Percentiles rank a stretch among this genome's conserved stretches.
Conservation (phyloP, 2,797 vertebrate species). For the Aselliscus stoliczkanus region DNA sequence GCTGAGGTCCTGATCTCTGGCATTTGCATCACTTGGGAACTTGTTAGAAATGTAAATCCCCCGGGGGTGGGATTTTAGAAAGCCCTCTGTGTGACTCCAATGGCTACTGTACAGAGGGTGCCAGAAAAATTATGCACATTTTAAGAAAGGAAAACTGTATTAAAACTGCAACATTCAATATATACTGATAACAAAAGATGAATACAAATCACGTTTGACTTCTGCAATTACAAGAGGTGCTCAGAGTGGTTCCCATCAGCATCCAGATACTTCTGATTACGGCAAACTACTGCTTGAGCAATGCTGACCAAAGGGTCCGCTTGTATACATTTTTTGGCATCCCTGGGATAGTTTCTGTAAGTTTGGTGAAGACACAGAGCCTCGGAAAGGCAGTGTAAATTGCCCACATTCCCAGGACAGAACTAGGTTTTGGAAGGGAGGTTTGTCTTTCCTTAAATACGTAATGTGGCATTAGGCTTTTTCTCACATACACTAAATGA, state of each 20-base stretch:
- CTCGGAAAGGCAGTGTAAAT: background rate
- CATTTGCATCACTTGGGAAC: background rate
- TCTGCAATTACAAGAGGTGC: too few relatives aligned
- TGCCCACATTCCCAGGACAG: background rate
- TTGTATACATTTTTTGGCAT: too few relatives aligned
- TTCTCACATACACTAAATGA: background rate
- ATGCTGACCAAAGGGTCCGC: too few relatives aligned
- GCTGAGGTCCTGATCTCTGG: background rate
- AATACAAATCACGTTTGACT: too few relatives aligned
- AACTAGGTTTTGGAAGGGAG: background rate
- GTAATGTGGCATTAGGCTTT: background rate
- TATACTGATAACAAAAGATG: too few relatives aligned
- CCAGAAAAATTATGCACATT: too few relatives aligned
- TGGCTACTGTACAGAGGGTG: too few relatives aligned
- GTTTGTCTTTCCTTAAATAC: background rate
- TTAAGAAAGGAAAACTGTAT: too few relatives aligned
- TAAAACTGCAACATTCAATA: too few relatives aligned
- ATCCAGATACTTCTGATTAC: too few relatives aligned
- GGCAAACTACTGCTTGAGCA: too few relatives aligned
- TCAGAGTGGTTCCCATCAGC: too few relatives aligned
- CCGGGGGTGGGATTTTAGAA: background rate
- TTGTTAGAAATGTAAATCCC: background rate
- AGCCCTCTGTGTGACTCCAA: background rate
- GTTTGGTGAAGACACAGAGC: background rate
- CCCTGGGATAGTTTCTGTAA: background rate